Percentiles rank a stretch among this genome's conserved stretches.
Conservation (phyloP, 2,888 invertebrate species). For the Pecten maximus region DNA sequence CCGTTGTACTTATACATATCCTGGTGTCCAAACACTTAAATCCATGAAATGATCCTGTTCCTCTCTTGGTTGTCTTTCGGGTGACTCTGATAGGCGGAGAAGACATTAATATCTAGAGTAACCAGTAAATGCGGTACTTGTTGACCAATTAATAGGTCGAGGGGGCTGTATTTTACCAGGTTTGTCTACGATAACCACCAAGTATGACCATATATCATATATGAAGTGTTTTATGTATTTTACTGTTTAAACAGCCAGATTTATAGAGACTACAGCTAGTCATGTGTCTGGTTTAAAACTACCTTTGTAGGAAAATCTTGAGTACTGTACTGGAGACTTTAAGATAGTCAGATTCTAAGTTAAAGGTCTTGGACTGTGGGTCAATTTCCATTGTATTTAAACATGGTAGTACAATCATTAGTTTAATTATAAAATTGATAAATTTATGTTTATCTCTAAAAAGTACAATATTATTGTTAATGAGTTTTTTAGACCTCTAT, state of each 20-base stretch:
- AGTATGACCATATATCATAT: slow-evolving; percentile 23
- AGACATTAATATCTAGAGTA: background rate
- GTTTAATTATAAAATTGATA: no score
- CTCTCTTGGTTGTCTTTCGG: background rate
- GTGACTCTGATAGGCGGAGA: background rate
- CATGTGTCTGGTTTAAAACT: background rate
- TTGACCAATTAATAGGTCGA: background rate
- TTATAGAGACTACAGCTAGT: background rate
- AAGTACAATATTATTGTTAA: no score
- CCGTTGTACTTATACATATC: no score
- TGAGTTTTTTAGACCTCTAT: no score
- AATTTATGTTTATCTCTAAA: no score
- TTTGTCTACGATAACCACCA: background rate
- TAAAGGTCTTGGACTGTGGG: no score
- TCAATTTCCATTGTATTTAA: no score
- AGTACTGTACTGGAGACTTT: background rate
- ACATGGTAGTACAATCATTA: no score
- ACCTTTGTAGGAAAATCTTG: background rate
- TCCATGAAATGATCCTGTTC: no score
- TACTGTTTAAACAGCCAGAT: background rate
- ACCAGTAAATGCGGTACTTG: background rate
- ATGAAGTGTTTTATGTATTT: background rate
- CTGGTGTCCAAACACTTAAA: no score
- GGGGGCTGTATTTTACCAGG: background rate
- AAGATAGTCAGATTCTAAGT: no score